Conservation (phyloP, 2,113 vertebrate genomes). For the Sinocyclocheilus grahami region DNA sequence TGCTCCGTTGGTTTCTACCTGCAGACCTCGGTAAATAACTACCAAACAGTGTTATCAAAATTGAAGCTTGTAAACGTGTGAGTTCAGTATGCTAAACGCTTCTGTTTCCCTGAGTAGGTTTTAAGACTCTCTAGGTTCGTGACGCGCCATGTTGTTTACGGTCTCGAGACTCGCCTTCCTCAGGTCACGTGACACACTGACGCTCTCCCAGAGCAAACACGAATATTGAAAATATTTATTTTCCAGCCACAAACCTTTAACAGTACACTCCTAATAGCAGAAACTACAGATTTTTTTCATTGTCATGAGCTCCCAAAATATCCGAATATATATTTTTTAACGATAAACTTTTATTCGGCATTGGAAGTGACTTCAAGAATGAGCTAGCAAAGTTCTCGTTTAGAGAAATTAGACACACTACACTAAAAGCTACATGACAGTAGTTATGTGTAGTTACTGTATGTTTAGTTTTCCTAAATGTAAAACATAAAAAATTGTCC, state of each 20-base stretch:
- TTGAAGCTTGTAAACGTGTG: background rate
- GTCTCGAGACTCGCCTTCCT: conserved; percentile 57
- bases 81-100: background rate
- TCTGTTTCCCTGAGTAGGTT: background rate
- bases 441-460: no score
- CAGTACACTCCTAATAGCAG: no score
- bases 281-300: no score
- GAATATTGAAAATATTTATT: background rate
- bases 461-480: no score
- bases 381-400: no score
- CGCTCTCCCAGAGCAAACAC: background rate
- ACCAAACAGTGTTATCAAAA: background rate
- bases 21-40: background rate
- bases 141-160: conserved; percentile 81
- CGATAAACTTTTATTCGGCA: no score
- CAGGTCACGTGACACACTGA: conserved; percentile 18
- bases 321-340: no score
- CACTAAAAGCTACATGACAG: no score
- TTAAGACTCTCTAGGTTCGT: conserved; percentile 41
- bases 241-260: background rate
- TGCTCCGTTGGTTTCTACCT: conserved; percentile 11
- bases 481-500: no score
- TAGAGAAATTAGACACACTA: no score
- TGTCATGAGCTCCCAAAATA: no score
- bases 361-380: no score